Percentiles rank a stretch among this genome's conserved stretches.
These are phyloP conservation scores for Antennarius striatus DNA, from an alignment of 2,113 vertebrate species.

Conservation along the genomic window DNA sequence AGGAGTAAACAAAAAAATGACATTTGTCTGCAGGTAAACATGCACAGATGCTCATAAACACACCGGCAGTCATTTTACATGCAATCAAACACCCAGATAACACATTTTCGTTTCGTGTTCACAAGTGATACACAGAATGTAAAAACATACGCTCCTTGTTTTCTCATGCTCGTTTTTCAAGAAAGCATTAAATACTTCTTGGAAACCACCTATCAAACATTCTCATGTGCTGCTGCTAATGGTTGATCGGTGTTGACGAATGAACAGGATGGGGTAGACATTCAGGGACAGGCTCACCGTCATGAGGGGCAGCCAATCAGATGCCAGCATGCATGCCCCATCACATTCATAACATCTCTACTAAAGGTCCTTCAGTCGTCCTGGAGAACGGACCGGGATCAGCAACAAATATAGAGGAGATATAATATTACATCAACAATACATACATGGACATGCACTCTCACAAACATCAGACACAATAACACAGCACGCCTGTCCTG, in stretches of 20 bases:
- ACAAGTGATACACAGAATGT: no score
- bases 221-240: neutral
- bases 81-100: neutral
- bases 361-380: conserved; percentile 1
- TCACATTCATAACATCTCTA: conserved; percentile 13
- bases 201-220: neutral
- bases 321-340: conserved; percentile 2
- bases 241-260: conserved; percentile 5
- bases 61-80: neutral
- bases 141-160: no score
- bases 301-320: conserved; percentile 45
- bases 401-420: neutral
- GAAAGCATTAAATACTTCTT: no score
- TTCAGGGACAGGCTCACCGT: conserved; percentile 53
- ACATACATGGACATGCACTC: conserved; percentile 3
- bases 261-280: neutral
- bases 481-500: conserved; percentile 1
- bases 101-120: no score
- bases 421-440: conserved; percentile 11
- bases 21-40: conserved; percentile 17
- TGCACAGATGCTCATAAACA: conserved; percentile 26
- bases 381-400: neutral
- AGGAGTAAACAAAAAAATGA: conserved; percentile 9
- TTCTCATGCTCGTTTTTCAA: no score
- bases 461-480: neutral